Evolutionary conservation across 2,113 vertebrate species (phyloP).

Genomic region (Hemibagrus wyckioides): DNA sequence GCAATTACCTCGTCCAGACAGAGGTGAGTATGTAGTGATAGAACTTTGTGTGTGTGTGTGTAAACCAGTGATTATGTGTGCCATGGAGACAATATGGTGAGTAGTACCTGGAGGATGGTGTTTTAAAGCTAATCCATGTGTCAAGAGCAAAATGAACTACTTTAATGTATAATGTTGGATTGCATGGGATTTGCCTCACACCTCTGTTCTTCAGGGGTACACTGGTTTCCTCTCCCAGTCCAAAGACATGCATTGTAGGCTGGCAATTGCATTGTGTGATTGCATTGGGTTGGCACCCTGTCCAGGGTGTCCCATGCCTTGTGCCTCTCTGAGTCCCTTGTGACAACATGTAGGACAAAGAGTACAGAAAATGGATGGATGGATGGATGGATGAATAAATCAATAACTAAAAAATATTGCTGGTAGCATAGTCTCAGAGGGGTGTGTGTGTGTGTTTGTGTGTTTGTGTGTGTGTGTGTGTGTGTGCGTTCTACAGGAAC

Average conservation of each 20-base stretch:
- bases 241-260: too few species aligned
- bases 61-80: neutral
- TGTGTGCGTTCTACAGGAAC: constrained; percentile 77
- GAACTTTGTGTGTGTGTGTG: neutral
- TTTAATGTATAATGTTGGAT: neutral
- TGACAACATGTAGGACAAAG: too few species aligned
- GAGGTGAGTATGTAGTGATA: constrained; percentile 81
- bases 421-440: neutral
- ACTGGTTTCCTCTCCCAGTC: too few species aligned
- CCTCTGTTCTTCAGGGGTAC: too few species aligned
- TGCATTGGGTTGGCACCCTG: neutral
- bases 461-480: constrained; percentile 6
- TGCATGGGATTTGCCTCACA: neutral
- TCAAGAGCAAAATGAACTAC: neutral
- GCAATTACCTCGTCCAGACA: constrained; percentile 99
- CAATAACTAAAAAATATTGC: neutral
- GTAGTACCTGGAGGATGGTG: neutral
- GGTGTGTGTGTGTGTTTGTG: neutral
- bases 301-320: too few species aligned
- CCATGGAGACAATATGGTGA: neutral
- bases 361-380: too few species aligned
- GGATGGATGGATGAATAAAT: neutral
- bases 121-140: neutral
- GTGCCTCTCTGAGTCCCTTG: too few species aligned
- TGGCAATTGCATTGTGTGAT: too few species aligned